phyloP scores from a whole-genome alignment of 2,797 vertebrate species.

The Sebastiscus albofasciatus region DNA sequence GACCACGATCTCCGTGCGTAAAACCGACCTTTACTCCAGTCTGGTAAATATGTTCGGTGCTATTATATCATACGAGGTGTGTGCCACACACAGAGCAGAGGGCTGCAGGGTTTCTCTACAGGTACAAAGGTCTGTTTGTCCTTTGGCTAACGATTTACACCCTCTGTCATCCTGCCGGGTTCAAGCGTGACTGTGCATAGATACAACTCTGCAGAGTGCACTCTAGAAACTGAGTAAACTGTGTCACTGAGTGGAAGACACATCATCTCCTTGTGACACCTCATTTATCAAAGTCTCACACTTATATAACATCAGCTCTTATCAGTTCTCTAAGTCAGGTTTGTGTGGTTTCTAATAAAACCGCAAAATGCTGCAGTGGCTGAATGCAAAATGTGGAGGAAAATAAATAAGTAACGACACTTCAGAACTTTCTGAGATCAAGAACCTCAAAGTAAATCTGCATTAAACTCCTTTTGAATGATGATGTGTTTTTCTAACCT shows the following conservation, averaged over 20 bases:
- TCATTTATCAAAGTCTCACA: constrained; percentile 1
- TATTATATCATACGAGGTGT: constrained; percentile 17
- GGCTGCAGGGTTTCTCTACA: not conserved
- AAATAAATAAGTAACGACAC: not conserved
- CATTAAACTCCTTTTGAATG: not conserved
- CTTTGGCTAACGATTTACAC: constrained; percentile 78
- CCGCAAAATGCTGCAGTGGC: not conserved
- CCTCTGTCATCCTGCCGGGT: not conserved
- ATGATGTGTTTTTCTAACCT: not conserved
- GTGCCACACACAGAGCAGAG: not conserved
- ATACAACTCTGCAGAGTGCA: not conserved
- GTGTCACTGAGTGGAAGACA: constrained; percentile 9
- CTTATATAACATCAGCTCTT: not conserved
- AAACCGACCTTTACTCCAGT: constrained; percentile 30
- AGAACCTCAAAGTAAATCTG: not conserved
- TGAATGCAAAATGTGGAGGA: not conserved
- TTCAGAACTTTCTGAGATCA: not conserved
- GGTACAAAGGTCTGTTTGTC: constrained; percentile 80
- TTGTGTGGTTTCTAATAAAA: not conserved
- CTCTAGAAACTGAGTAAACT: constrained; percentile 4
- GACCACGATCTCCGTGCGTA: constrained; percentile 4
- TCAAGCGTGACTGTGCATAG: constrained; percentile 26
- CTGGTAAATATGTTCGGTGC: not conserved
- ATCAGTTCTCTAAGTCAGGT: not conserved
- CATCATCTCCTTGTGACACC: not conserved